Base-by-base conservation (phyloP, 2,113 vertebrate genomes). In the Trachemys scripta region DNA sequence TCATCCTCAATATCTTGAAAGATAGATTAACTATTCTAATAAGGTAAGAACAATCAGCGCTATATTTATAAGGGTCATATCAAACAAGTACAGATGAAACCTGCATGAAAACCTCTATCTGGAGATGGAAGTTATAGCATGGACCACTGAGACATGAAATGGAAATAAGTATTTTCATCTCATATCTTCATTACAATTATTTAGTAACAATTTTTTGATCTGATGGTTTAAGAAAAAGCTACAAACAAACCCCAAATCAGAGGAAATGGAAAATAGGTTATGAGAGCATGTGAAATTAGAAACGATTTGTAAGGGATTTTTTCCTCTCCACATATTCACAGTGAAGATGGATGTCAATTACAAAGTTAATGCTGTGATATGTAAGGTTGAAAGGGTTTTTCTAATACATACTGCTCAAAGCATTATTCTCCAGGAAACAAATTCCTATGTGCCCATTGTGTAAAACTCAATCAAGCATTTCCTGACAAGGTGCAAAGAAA, bases 381-480 rank as follows among this genome's bases (percentile, higher is more conserved):
- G 82, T 92, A 75, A 65, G 59, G 59, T 87, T 94, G 85, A 95
- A 96, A 93, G 75, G 17, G 6, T 84, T 94, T 93, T 94, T 93
- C 84, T 81, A 92, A 88, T 69, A 29, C 62, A 47, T 78, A 82
- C 27, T 89, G 50, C 84, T 96, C 38, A 95, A 97, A 96, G 88
- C 49, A 84, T 93, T 95, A 94, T 95, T 95, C 90, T 94, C 65
- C 72, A 51, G 80, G 88, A 97, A 96, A 96, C 51, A 96, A 96
- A 95, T 93, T 96, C 53, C 59, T 91, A 7, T 31, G 45, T 85
- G 65, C 79, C 76, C 72, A 45, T 51, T 87, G 29, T 51, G 59
- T 82, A 84, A 83, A 96, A 93, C 88, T 96, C 95, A 95, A 96
- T 96, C 95, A 96, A 95, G 31, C 38, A 56, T 80, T 93, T 95